phyloP scores from a whole-genome alignment of 1,140 invertebrate species.

The Limonius californicus region DNA sequence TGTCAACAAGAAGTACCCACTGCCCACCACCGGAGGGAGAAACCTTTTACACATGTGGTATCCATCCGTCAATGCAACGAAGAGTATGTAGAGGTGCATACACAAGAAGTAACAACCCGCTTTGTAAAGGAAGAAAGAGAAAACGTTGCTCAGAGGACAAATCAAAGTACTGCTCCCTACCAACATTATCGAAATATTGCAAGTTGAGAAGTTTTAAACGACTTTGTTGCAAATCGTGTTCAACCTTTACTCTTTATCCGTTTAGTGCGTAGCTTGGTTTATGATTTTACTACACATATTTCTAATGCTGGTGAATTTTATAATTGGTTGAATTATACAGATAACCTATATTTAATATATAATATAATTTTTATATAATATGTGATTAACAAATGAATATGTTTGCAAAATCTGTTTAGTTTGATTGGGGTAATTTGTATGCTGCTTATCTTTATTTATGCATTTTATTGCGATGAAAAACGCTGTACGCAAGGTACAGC shows the following conservation, averaged over 20 bases:
- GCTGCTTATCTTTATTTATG: no score
- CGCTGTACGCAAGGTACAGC: no score
- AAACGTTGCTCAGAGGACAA: slow-evolving; percentile 46
- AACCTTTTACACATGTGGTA: slow-evolving; percentile 51
- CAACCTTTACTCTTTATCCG: slow-evolving; percentile 16
- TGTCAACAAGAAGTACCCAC: slow-evolving; percentile 58
- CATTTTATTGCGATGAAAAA: no score
- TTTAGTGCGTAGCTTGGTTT: background rate
- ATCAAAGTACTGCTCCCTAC: slow-evolving; percentile 50
- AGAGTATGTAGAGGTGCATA: slow-evolving; percentile 41
- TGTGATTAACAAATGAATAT: no score
- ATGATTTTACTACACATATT: no score
- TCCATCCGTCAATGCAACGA: slow-evolving; percentile 45
- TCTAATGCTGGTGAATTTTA: no score
- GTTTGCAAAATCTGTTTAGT: no score
- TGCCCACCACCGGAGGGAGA: slow-evolving; percentile 57
- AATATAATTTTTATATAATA: no score
- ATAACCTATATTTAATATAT: no score
- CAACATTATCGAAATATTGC: slow-evolving; percentile 53
- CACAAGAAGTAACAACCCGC: slow-evolving; percentile 23
- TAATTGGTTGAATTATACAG: no score
- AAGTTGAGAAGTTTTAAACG: slow-evolving; percentile 52
- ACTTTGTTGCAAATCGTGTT: slow-evolving; percentile 55
- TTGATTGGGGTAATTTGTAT: no score
- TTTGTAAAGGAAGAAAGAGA: slow-evolving; percentile 36